Percentiles rank a stretch among this genome's conserved stretches.
Conservation (phyloP, 2,888 invertebrate species). For the Gymnosoma rotundatum region DNA sequence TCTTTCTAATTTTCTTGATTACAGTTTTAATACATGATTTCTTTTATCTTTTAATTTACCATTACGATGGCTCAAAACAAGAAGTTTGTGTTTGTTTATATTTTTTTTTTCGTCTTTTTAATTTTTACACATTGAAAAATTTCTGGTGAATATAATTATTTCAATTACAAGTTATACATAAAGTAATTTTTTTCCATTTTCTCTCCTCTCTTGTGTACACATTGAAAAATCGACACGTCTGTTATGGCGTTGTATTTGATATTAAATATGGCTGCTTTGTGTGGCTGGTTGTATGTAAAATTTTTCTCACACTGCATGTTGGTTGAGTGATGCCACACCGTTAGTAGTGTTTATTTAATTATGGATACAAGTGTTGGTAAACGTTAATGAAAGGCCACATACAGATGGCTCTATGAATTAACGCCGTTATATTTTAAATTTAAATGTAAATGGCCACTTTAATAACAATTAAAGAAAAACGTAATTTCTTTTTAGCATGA, state of each 20-base stretch:
- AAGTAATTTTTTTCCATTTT: constrained; percentile 30
- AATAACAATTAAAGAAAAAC: no score
- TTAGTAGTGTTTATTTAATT: not conserved
- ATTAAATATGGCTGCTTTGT: constrained; percentile 70
- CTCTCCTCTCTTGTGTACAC: constrained; percentile 65
- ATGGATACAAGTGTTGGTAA: no score
- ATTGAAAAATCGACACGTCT: constrained; percentile 72
- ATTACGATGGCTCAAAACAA: constrained; percentile 50
- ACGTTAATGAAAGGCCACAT: no score
- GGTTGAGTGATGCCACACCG: constrained; percentile 5
- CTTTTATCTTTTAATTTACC: constrained; percentile 51
- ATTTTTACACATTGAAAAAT: constrained; percentile 73
- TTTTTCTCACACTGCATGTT: constrained; percentile 71
- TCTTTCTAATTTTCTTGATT: constrained; percentile 23
- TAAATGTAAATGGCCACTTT: no score
- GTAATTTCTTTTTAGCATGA: no score
- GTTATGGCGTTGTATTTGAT: constrained; percentile 40
- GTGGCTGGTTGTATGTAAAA: constrained; percentile 49
- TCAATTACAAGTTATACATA: constrained; percentile 22
- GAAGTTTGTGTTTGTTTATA: constrained; percentile 33
- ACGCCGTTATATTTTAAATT: no score
- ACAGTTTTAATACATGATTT: constrained; percentile 4
- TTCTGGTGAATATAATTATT: constrained; percentile 53
- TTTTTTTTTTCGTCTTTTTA: constrained; percentile 34
- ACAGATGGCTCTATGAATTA: no score